Percentiles rank a stretch among this genome's conserved stretches.
phyloP scores from a whole-genome alignment of 2,797 vertebrate species.

The Sparidentex hasta region DNA sequence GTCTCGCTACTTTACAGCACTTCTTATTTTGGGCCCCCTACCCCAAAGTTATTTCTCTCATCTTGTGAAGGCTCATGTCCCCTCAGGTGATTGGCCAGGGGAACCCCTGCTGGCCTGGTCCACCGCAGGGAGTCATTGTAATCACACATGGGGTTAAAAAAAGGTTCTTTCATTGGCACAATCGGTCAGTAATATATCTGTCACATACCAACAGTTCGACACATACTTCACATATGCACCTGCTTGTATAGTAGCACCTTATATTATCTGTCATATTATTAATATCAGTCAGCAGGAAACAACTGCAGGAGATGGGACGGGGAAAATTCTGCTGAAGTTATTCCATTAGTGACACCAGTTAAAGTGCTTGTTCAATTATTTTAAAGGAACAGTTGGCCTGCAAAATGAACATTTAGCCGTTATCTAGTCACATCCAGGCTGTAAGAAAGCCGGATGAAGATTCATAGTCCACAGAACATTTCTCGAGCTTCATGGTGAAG shows the following conservation, averaged over 20 bases:
- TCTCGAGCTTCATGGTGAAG: no score
- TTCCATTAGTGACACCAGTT: slow-evolving; percentile 14
- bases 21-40: slow-evolving; percentile 68
- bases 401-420: no score
- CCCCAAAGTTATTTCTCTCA: slow-evolving; percentile 76
- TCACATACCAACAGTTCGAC: slow-evolving; percentile 18
- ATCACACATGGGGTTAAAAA: slow-evolving; percentile 51
- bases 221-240: background rate
- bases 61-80: slow-evolving; percentile 68
- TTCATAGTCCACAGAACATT: no score
- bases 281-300: background rate
- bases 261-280: slow-evolving; percentile 1
- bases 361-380: background rate
- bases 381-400: no score
- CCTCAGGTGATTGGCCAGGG: slow-evolving; percentile 66
- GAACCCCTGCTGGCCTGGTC: slow-evolving; percentile 63
- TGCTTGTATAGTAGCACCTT: background rate
- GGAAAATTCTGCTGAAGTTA: background rate
- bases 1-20: slow-evolving; percentile 69
- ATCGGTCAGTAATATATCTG: slow-evolving; percentile 32
- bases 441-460: no score
- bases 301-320: background rate
- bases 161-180: slow-evolving; percentile 36
- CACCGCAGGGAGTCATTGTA: slow-evolving; percentile 66
- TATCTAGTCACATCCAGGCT: no score